Evolutionary conservation across 1,140 invertebrate species (phyloP).

Genomic region (Trypoxylus dichotomus): DNA sequence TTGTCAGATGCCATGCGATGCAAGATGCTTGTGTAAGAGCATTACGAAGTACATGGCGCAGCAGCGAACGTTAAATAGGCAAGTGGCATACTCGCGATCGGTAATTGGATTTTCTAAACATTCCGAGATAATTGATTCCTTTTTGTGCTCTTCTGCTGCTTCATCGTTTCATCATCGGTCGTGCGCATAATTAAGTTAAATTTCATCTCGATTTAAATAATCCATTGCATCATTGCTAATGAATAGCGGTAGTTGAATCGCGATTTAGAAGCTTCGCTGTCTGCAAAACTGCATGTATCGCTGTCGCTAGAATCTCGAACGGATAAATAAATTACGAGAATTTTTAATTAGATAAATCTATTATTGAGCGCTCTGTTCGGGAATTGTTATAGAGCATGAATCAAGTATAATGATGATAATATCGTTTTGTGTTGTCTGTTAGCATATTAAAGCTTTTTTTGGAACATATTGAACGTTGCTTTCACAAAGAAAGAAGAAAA

Average conservation of each 20-base stretch:
- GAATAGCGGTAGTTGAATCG: neutral
- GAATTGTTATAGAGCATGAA: too few relatives aligned
- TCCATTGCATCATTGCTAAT: neutral
- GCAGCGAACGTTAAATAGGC: neutral
- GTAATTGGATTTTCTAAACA: constrained; percentile 7
- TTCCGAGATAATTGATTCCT: neutral
- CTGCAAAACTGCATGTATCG: neutral
- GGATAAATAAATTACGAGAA: neutral
- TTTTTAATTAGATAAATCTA: too few relatives aligned
- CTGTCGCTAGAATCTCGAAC: neutral
- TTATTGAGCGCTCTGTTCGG: too few relatives aligned
- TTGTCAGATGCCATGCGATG: constrained; percentile 22
- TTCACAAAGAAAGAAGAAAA: too few relatives aligned
- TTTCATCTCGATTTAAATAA: neutral
- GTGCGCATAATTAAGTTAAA: neutral
- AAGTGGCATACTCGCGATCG: neutral
- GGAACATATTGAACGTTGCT: too few relatives aligned
- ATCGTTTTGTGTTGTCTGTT: too few relatives aligned
- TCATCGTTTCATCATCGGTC: neutral
- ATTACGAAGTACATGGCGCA: neutral
- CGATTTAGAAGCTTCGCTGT: neutral
- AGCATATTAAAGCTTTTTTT: too few relatives aligned
- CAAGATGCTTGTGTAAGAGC: constrained; percentile 1
- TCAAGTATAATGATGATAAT: too few relatives aligned
- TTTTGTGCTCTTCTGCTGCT: neutral